Evolutionary conservation across 2,888 invertebrate species (phyloP), one percentile per base, ranked within the genome.

Genomic region (Myopa tessellatipennis): DNA sequence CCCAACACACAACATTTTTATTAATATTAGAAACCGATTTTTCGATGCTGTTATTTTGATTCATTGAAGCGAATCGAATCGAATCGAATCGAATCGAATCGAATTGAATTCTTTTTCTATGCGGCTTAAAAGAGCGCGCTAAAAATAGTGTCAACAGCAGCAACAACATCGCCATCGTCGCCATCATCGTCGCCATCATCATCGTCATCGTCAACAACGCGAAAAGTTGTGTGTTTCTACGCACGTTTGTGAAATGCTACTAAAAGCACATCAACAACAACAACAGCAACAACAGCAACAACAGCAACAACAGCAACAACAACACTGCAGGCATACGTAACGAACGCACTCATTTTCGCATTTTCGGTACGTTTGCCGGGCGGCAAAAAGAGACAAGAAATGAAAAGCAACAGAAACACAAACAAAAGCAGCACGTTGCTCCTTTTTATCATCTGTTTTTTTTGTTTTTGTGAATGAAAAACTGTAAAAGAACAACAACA

Each of bases 191-290:
- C 74, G 58, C 76, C 71, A 61, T 58, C 34, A 74, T 50, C 55
- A 79, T n/a, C 55, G 71, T 70, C 71, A 77, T 71, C 80, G 74
- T 69, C 74, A 52, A 65, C 67, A 78, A 67, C 65, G 65, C 65
- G 38, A 65, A 36, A 65, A 65, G 65, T 38, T 38, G 63, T 55
- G 26, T 50, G 55, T 55, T 55, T 12, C 65, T 38, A 14, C 65
- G 65, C 14, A 65, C 36, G 55, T 55, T 55, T 55, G 55, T 55
- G 55, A 69, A 40, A 34, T 61, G 71, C 63, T 36, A 36, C 55
- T 50, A 73, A 73, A 77, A 74, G 78, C 72, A 67, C 69, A 55
- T 61, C 67, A 79, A 78, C 70, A 80, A 79, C 73, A 80, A 78
- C 72, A 76, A 68, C 69, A 79, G 74, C 50, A 81, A 73, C 40